Evolutionary conservation across 1,140 invertebrate species (phyloP).

Genomic region (Drosophila hydei): DNA sequence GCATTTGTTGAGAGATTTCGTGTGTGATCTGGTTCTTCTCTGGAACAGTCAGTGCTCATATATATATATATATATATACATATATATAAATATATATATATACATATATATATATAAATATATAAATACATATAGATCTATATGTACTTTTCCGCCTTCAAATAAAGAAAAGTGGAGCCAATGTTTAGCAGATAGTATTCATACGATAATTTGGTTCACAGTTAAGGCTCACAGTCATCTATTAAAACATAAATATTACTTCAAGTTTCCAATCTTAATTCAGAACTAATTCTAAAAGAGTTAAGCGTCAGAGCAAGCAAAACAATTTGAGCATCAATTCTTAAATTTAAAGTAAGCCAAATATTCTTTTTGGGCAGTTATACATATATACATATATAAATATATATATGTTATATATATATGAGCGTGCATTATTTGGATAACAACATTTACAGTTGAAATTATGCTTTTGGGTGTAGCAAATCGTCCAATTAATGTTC

Average conservation of each 20-base stretch:
- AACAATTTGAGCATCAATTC: too few relatives aligned
- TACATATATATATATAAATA: background rate
- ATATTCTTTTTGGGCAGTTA: background rate
- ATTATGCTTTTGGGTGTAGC: conserved; percentile 10
- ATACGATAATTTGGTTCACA: too few relatives aligned
- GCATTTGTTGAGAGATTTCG: background rate
- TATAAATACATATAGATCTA: too few relatives aligned
- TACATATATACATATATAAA: background rate
- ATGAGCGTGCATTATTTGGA: conserved; percentile 10
- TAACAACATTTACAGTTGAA: conserved; percentile 44
- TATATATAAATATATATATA: background rate
- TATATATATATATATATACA: background rate
- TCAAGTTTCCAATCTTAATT: too few relatives aligned
- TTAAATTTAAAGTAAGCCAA: too few relatives aligned
- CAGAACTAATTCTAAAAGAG: too few relatives aligned
- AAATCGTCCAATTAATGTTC: conserved; percentile 12
- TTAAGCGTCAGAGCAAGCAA: too few relatives aligned
- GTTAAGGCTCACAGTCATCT: too few relatives aligned
- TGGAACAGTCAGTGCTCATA: background rate
- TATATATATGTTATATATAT: background rate
- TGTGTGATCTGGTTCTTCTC: background rate
- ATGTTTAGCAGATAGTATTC: too few relatives aligned
- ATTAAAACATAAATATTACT: too few relatives aligned
- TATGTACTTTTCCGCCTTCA: background rate
- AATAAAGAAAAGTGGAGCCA: too few relatives aligned